Evolutionary conservation across 2,888 invertebrate species (phyloP), one percentile per base, ranked within the genome.

Genomic region (Pyrochroa serraticornis): DNA sequence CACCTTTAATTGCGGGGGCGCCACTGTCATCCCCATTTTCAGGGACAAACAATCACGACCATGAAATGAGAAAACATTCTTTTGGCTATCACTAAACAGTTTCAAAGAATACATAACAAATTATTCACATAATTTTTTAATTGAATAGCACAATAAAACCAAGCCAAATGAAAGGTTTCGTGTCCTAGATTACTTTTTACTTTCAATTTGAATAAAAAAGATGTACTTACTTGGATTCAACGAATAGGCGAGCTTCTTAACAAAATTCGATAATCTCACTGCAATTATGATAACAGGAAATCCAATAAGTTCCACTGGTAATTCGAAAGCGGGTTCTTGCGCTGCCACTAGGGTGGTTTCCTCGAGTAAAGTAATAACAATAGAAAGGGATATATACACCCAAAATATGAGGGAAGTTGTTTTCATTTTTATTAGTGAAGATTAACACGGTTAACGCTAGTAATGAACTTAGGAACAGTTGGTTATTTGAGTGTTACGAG

Each of bases 221-320:
- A 12, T 48, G 42, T 63, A 76, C 86, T 84, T 82, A 93, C 93
- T 87, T 80, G 93, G 92, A 81, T 84, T 91, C 33, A 93, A 78
- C 1, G 92, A 90, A 79, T 93, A 93, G 1, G 89, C 86, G 58
- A 93, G 80, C 76, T 92, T 92, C 80, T 91, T 92, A 61, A 92
- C 85, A 74, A 93, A 93, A 79, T 92, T 92, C 0, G 91, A 87
- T 49, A 92, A 78, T 65, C 89, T 83, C 7, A 93, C 92, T 30
- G 90, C 89, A 6, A 90, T 79, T 46, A 92, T 87, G 66, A 93
- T 93, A 59, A 92, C 86, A 0, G 93, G 93, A 73, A 93, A 93
- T 22, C 93, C 93, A 35, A 93, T 83, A 52, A 93, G 80, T 73
- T 93, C 92, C n/a, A 93, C 91, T 7, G 93, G 93, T 51, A 93